phyloP scores from a whole-genome alignment of 1,140 invertebrate species.

The Meloidogyne floridensis region DNA sequence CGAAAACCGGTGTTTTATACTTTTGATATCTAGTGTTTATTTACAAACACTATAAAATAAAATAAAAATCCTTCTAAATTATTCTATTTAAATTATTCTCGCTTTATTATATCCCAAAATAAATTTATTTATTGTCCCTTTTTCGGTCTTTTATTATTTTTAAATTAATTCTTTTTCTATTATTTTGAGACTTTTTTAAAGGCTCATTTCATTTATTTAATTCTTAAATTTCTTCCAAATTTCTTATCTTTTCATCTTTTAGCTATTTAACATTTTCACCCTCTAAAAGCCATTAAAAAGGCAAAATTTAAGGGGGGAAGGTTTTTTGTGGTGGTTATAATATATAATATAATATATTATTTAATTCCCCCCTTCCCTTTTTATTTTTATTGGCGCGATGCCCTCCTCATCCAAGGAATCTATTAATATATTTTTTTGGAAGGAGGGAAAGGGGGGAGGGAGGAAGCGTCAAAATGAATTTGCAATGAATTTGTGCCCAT shows the following conservation, averaged over 20 bases:
- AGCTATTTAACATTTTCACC: constrained; percentile 5
- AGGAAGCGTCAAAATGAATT: constrained; percentile 14
- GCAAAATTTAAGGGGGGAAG: not conserved
- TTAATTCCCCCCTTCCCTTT: not conserved
- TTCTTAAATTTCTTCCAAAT: not conserved
- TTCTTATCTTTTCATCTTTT: constrained; percentile 1
- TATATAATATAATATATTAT: not conserved
- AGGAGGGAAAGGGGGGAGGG: not conserved
- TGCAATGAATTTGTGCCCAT: constrained; percentile 4
- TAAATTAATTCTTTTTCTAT: not conserved
- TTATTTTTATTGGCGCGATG: not conserved
- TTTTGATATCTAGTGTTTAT: too few species aligned
- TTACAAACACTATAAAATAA: too few species aligned
- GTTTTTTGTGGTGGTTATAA: not conserved
- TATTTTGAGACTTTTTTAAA: not conserved
- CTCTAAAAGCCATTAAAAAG: not conserved
- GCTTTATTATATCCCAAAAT: not conserved
- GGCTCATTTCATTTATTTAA: not conserved
- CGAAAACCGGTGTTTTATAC: too few species aligned
- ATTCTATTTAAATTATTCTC: not conserved
- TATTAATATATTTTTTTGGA: constrained; percentile 2
- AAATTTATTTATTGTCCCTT: constrained; percentile 3
- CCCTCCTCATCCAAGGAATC: not conserved
- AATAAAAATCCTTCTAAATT: not conserved
- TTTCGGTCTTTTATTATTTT: not conserved